Base-by-base conservation (phyloP, 1,140 invertebrate genomes). In the Dreissena polymorpha region DNA sequence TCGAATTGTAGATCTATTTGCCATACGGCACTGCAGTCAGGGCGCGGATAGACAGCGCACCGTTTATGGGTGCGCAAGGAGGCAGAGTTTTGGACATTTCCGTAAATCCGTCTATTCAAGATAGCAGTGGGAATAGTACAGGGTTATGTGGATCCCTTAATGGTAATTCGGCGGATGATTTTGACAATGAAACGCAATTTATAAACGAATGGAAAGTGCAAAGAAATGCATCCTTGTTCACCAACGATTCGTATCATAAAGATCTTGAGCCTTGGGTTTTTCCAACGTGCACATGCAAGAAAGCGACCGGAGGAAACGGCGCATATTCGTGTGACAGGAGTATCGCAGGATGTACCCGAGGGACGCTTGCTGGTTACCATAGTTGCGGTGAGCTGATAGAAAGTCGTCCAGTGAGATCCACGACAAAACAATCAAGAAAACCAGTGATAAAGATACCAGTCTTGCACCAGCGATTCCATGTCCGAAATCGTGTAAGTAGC, bases 131-230 rank as follows among this genome's bases (percentile, higher is more conserved):
- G 12, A 79, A 55, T 23, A 79, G 76, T 49, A 50, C 51, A 53
- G 76, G 65, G 14, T 39, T 70, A 18, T 79, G 76, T 79, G 76
- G 76, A 29, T 68, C 53, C 21, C 29, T 79, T 14, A 71, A 79
- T 79, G 51, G 49, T 21, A 70, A 79, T 21, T 8, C 1, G 21
- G 67, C 18, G 2, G 68, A 79, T 55, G 76, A 79, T 50, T 79
- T 79, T 70, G 16, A 79, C 14, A 69, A 70, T 70, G 29, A 8
- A n/a, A 57, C 50, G n/a, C 14, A 57, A 23, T 79, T 79, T 29
- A 79, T 79, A 3, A 55, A 60, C 5, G 60, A 18, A 18, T 79
- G 76, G 76, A 60, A 27, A 39, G 76, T 79, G 10, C 12, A 18
- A 16, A 5, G 0, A 21, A 21, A 53, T 8, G 18, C 29, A 29